Conservation (phyloP, 2,888 invertebrate species). For the Unio pictorum region DNA sequence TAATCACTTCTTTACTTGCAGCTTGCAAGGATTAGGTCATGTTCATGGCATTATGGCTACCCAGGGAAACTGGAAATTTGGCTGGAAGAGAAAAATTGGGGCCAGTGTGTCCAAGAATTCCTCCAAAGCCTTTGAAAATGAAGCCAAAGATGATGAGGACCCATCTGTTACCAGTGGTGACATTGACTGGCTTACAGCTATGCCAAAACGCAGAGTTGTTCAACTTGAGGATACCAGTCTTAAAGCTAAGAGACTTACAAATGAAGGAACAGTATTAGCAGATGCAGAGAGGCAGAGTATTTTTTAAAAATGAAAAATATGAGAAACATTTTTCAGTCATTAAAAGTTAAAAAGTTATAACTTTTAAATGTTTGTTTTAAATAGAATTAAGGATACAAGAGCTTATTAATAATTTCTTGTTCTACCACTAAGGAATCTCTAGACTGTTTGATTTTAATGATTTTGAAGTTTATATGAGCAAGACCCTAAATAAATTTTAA, state of each 20-base stretch:
- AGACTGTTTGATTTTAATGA: too few relatives aligned
- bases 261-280: slow-evolving; percentile 66
- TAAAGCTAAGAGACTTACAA: slow-evolving; percentile 61
- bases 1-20: background rate
- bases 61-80: slow-evolving; percentile 46
- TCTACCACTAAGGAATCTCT: too few relatives aligned
- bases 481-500: too few relatives aligned
- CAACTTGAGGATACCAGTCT: slow-evolving; percentile 62
- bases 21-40: background rate
- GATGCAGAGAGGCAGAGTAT: slow-evolving; percentile 63
- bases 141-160: slow-evolving; percentile 57
- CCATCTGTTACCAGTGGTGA: slow-evolving; percentile 39
- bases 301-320: background rate
- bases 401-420: too few relatives aligned
- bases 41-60: background rate
- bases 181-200: slow-evolving; percentile 63
- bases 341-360: too few relatives aligned
- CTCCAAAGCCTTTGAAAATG: slow-evolving; percentile 53
- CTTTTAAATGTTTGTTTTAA: too few relatives aligned
- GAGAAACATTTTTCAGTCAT: too few relatives aligned
- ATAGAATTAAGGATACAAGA: too few relatives aligned
- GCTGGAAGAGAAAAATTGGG: slow-evolving; percentile 68
- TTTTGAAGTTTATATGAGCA: too few relatives aligned
- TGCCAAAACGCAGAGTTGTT: slow-evolving; percentile 46
- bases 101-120: slow-evolving; percentile 51